Base-by-base conservation (phyloP, 2,797 vertebrate species). In the Chloroceryle inda region DNA sequence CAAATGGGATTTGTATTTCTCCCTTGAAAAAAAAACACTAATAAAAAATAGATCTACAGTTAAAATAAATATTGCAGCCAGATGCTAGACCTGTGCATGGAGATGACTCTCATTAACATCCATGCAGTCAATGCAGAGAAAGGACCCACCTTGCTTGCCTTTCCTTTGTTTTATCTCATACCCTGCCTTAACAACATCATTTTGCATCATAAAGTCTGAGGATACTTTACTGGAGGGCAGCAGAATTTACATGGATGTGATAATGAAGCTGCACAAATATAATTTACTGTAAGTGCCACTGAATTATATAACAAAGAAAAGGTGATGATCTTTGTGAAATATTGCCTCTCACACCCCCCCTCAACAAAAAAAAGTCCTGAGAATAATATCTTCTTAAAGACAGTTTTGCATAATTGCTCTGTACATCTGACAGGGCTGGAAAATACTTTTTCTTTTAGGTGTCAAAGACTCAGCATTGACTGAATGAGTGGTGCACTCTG, bases 401-500 rank as follows among this genome's bases (percentile, higher is more conserved):
- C 59, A 87, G 47, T 64, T 96, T 81, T 88, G 71, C 90, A 87
- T 90, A 90, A 95, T 88, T 95, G 83, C 80, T 87, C 23, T 53
- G 77, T 87, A 53, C 59, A 2, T 94, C 80, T 87, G 83, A 94
- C 91, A 94, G 80, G 85, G 67, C 71, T 94, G 91, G 83, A 78
- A 89, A 45, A 71, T 38, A 92, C 79, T 76, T 94, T 82, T 95
- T 81, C 35, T 83, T 94, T 64, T 24, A 56, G 94, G 76, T 94
- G 94, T 91, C 96, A 92, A 90, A 93, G 91, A 14, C 79, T 85
- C 66, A 12, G 87, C 87, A 78, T 23, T 91, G 94, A 94, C 55
- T 66, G 92, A 73, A 89, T n/a, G 85, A 91, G 87, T 29, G 35
- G 89, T 90, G 92, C 91, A 66, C 91, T 94, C 95, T 96, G 95